Conservation (phyloP, 2,888 invertebrate species). For the Seira ritae region DNA sequence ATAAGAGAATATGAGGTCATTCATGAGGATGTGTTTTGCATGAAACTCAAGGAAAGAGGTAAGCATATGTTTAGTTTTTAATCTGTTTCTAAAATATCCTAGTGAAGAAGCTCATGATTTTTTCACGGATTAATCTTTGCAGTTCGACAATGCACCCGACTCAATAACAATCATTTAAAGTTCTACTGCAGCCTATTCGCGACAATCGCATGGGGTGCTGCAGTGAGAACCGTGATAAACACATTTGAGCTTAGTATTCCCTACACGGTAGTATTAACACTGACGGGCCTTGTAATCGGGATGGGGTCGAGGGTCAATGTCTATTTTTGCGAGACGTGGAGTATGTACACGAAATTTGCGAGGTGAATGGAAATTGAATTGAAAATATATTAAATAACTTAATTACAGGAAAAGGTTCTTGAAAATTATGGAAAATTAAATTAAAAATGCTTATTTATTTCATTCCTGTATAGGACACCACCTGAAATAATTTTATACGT, state of each 20-base stretch:
- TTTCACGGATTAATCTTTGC: background rate
- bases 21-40: slow-evolving; percentile 53
- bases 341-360: slow-evolving; percentile 71
- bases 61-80: too few relatives aligned
- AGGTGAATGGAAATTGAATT: slow-evolving; percentile 20
- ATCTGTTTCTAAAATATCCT: too few relatives aligned
- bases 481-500: slow-evolving; percentile 71
- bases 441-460: background rate
- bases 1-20: slow-evolving; percentile 48
- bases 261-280: slow-evolving; percentile 76
- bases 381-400: too few relatives aligned
- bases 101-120: background rate
- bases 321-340: slow-evolving; percentile 58
- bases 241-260: slow-evolving; percentile 74
- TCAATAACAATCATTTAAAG: slow-evolving; percentile 64
- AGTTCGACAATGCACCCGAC: slow-evolving; percentile 57
- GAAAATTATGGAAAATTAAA: too few relatives aligned
- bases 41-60: slow-evolving; percentile 41
- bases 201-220: slow-evolving; percentile 71
- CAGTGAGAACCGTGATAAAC: slow-evolving; percentile 69
- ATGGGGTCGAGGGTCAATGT: slow-evolving; percentile 58
- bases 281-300: slow-evolving; percentile 75
- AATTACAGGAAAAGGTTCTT: too few relatives aligned
- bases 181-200: slow-evolving; percentile 71
- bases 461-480: slow-evolving; percentile 56